Evolutionary conservation across 2,888 invertebrate species (phyloP).

Genomic region (Hoplodrina blanda): DNA sequence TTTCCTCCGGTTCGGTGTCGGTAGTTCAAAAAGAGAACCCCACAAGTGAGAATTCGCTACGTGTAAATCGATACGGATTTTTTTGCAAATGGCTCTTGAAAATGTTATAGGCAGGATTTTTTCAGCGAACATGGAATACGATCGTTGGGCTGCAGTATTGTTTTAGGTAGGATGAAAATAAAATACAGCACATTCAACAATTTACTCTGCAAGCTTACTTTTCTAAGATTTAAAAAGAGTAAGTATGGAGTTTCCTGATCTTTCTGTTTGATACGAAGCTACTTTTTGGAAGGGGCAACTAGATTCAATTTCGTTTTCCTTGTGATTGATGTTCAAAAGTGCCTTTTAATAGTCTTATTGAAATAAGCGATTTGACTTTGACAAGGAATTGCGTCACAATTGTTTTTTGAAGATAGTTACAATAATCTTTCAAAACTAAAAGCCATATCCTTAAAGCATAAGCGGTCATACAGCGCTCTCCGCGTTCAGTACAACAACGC

Average conservation of each 20-base stretch:
- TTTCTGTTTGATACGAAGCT: no score
- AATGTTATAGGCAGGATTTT: conserved; percentile 26
- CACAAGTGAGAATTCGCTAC: conserved; percentile 10
- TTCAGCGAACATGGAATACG: conserved; percentile 11
- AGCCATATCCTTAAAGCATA: no score
- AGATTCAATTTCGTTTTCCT: no score
- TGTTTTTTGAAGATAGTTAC: neutral
- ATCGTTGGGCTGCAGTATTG: neutral
- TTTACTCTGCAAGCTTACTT: neutral
- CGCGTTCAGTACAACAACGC: no score
- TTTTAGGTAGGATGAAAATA: conserved; percentile 2
- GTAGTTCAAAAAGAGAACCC: conserved; percentile 42
- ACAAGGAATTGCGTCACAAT: neutral
- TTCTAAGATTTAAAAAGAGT: neutral
- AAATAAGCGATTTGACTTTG: no score
- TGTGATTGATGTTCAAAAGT: no score
- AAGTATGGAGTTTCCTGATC: no score
- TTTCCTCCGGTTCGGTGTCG: conserved; percentile 38
- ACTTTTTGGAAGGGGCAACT: no score
- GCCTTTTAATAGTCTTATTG: no score
- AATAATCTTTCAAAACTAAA: neutral
- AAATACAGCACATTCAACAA: neutral
- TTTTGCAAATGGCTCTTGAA: conserved; percentile 31
- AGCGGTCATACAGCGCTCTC: no score
- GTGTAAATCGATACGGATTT: conserved; percentile 38